These are phyloP conservation scores for Aphidius ervi DNA, from an alignment of 1,140 invertebrate species.

Conservation along the genomic window DNA sequence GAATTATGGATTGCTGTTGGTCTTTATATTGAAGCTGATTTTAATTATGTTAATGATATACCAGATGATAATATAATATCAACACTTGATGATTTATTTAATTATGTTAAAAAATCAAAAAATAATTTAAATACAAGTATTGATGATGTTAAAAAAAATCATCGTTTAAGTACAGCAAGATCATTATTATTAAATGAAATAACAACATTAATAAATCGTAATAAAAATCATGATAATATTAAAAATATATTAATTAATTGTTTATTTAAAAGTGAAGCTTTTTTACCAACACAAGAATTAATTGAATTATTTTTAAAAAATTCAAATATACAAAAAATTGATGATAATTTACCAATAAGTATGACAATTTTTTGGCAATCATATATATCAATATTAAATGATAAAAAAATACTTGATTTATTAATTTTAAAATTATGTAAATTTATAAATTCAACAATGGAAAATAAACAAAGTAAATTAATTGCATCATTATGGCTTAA, in stretches of 20 bases:
- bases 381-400: constrained; percentile 53
- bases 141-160: constrained; percentile 20
- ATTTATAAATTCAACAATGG: constrained; percentile 42
- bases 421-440: constrained; percentile 52
- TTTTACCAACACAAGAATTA: constrained; percentile 38
- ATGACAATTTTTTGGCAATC: constrained; percentile 53
- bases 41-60: constrained; percentile 32
- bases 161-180: constrained; percentile 29
- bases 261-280: constrained; percentile 37
- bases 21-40: constrained; percentile 39
- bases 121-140: constrained; percentile 10
- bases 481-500: constrained; percentile 56
- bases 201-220: constrained; percentile 31
- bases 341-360: constrained; percentile 29
- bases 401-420: constrained; percentile 50
- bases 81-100: constrained; percentile 30
- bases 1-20: constrained; percentile 44
- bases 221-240: constrained; percentile 27
- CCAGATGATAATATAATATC: constrained; percentile 36
- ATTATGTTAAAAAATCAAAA: constrained; percentile 14
- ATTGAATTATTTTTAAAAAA: constrained; percentile 33
- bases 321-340: constrained; percentile 8
- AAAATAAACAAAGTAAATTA: constrained; percentile 37
- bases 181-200: constrained; percentile 35
- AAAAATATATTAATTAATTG: constrained; percentile 32